These are phyloP conservation scores for Stenolophus ochropezus DNA, from an alignment of 2,888 invertebrate species.

Conservation along the genomic window DNA sequence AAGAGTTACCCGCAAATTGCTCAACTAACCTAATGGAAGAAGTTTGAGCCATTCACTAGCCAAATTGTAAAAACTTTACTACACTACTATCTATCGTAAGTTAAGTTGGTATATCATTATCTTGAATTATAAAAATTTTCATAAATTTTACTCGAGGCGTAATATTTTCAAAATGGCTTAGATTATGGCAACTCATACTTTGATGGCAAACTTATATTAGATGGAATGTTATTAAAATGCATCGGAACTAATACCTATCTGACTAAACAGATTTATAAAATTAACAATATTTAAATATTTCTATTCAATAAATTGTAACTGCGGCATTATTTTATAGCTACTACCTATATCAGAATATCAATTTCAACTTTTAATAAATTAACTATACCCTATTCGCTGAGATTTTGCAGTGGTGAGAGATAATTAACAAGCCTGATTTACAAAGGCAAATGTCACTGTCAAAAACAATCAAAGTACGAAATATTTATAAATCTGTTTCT, in stretches of 20 bases:
- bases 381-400: no score
- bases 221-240: slow-evolving; percentile 23
- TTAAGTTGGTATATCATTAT: slow-evolving; percentile 35
- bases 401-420: no score
- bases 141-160: slow-evolving; percentile 12
- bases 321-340: slow-evolving; percentile 32
- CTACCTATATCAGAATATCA: slow-evolving; percentile 36
- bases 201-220: slow-evolving; percentile 30
- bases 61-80: slow-evolving; percentile 45
- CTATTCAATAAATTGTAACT: slow-evolving; percentile 10
- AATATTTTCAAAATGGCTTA: slow-evolving; percentile 27
- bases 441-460: no score
- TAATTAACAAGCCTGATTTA: no score
- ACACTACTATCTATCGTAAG: slow-evolving; percentile 44
- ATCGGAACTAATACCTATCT: slow-evolving; percentile 8
- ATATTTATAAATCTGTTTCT: no score
- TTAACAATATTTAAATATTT: no score
- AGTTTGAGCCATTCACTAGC: slow-evolving; percentile 58
- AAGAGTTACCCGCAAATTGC: slow-evolving; percentile 9
- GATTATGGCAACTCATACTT: slow-evolving; percentile 1
- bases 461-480: no score
- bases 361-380: slow-evolving; percentile 20
- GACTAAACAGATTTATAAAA: background rate
- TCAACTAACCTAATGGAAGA: slow-evolving; percentile 59
- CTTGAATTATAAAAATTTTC: slow-evolving; percentile 17